These are phyloP conservation scores for Eurois occulta DNA, from an alignment of 2,888 invertebrate genomes.

Conservation along the genomic window DNA sequence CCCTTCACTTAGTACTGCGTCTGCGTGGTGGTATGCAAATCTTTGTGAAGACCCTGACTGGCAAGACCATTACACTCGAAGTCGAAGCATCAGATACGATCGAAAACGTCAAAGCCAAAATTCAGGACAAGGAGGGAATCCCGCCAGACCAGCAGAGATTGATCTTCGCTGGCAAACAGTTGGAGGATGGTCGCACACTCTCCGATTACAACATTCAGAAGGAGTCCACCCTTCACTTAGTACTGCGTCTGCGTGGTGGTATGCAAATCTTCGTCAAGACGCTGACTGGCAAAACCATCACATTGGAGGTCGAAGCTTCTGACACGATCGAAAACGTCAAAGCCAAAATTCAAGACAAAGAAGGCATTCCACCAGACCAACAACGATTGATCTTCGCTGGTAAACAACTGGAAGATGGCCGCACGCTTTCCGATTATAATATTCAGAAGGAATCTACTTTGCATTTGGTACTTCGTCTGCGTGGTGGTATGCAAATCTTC, in stretches of 20 bases:
- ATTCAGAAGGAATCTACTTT: constrained; percentile 61
- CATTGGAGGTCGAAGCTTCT: constrained; percentile 54
- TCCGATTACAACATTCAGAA: constrained; percentile 63
- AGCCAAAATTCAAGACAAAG: constrained; percentile 64
- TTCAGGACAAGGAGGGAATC: constrained; percentile 63
- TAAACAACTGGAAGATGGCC: constrained; percentile 60
- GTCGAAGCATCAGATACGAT: constrained; percentile 63
- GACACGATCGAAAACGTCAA: constrained; percentile 65
- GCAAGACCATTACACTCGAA: constrained; percentile 58
- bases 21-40: constrained; percentile 66
- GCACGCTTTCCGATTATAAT: constrained; percentile 56
- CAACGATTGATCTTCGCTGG: constrained; percentile 64
- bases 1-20: constrained; percentile 51
- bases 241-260: constrained; percentile 59
- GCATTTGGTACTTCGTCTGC: constrained; percentile 52
- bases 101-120: constrained; percentile 63
- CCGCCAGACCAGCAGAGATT: constrained; percentile 63
- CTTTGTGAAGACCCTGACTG: constrained; percentile 60
- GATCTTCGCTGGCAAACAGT: constrained; percentile 63
- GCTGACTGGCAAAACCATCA: constrained; percentile 59
- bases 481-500: constrained; percentile 66
- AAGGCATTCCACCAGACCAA: constrained; percentile 64
- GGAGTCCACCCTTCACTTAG: constrained; percentile 55
- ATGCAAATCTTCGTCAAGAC: constrained; percentile 67
- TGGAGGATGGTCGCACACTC: constrained; percentile 55